Percentiles rank a stretch among this genome's conserved stretches.
These are phyloP conservation scores for Upupa epops DNA, from an alignment of 2,113 vertebrate genomes.

Conservation along the genomic window DNA sequence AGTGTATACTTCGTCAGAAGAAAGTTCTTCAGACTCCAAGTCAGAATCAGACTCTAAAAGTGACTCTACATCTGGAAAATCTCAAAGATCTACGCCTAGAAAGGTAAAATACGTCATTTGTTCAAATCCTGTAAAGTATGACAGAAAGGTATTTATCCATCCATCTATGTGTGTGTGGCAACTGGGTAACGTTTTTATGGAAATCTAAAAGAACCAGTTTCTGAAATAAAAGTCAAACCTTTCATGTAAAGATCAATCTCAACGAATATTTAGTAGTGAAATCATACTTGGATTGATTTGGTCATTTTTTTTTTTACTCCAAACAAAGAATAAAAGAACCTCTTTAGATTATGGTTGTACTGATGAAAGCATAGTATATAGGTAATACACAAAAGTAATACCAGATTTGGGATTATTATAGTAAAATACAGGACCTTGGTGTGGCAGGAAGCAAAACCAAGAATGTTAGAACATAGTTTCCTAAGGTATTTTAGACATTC, in stretches of 20 bases:
- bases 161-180: not conserved
- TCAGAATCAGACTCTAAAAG: conserved; percentile 77
- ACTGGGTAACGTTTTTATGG: not conserved
- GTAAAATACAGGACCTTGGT: not conserved
- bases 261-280: not conserved
- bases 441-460: not conserved
- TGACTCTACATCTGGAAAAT: conserved; percentile 47
- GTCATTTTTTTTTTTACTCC: not conserved
- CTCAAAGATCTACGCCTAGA: not conserved
- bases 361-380: not conserved
- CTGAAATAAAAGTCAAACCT: not conserved
- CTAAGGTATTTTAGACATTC: not conserved
- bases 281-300: too few relatives aligned
- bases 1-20: conserved; percentile 75
- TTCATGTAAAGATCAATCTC: not conserved
- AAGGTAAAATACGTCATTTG: conserved; percentile 39
- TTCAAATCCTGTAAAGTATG: not conserved
- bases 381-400: not conserved
- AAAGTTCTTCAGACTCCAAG: conserved; percentile 80
- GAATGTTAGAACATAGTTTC: not conserved
- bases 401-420: not conserved
- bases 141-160: not conserved
- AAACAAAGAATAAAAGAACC: not conserved
- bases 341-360: not conserved
- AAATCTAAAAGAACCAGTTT: not conserved